These are phyloP conservation scores for Anguilla rostrata DNA, from an alignment of 2,113 vertebrate genomes.

Conservation along the genomic window DNA sequence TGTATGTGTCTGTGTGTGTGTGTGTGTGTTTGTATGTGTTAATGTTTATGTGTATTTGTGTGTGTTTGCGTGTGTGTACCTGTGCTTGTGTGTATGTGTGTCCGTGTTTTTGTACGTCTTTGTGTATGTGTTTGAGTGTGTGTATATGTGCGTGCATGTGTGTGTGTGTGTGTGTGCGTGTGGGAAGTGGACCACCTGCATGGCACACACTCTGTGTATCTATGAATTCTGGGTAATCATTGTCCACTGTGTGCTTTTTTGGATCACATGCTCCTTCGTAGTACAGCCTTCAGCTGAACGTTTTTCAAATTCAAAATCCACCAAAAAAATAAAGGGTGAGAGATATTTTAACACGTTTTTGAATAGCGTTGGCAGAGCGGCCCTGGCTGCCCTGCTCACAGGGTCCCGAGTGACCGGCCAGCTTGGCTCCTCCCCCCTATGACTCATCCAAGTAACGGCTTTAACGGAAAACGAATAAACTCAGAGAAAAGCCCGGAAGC, in stretches of 20 bases:
- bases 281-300: not conserved
- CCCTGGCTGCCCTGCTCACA: not conserved
- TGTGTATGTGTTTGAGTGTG: not conserved
- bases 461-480: not conserved
- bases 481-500: not conserved
- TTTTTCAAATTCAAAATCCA: not conserved
- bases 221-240: conserved; percentile 10
- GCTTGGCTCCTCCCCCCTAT: not conserved
- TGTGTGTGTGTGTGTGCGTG: not conserved
- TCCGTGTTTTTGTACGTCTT: not conserved
- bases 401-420: not conserved
- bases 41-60: not conserved
- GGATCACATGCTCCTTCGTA: not conserved
- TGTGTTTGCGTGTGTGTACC: not conserved
- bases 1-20: conserved; percentile 7
- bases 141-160: not conserved
- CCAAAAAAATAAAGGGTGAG: not conserved
- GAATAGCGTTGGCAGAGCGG: too few relatives aligned
- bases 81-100: not conserved
- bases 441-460: not conserved
- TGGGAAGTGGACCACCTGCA: not conserved
- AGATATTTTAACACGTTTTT: not conserved
- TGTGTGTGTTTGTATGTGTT: conserved; percentile 24
- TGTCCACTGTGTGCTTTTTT: not conserved
- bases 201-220: not conserved